Conservation (phyloP, 2,888 invertebrate species). For the Nomada lathburiana region DNA sequence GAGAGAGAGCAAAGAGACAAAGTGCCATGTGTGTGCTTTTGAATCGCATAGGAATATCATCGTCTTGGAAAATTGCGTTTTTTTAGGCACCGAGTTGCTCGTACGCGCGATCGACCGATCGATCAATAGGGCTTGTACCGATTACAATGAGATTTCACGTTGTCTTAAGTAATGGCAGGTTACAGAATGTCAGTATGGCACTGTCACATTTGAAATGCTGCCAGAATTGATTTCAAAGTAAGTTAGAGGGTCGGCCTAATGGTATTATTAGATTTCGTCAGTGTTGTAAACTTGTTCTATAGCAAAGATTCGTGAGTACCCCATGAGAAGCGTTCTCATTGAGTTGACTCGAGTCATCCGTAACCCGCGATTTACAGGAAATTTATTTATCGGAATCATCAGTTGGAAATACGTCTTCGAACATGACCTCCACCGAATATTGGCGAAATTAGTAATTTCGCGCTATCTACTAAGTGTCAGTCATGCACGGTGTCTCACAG, state of each 20-base stretch:
- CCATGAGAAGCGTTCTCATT: constrained; percentile 1
- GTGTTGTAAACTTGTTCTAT: constrained; percentile 41
- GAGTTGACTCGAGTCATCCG: neutral
- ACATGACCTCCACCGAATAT: neutral
- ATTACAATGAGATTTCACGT: constrained; percentile 38
- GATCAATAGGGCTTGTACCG: neutral
- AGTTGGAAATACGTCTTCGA: neutral
- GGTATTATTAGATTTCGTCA: constrained; percentile 71
- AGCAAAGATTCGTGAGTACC: constrained; percentile 26
- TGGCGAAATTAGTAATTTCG: constrained; percentile 1
- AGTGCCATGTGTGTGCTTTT: neutral
- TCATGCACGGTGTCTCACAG: constrained; percentile 11
- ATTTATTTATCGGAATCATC: neutral
- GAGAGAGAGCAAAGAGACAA: neutral
- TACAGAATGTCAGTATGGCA: constrained; percentile 52
- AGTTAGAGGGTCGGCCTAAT: constrained; percentile 70
- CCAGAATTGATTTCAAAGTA: constrained; percentile 70
- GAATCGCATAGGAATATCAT: neutral
- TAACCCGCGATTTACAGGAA: neutral
- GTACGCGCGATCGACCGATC: neutral
- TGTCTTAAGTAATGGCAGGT: constrained; percentile 40
- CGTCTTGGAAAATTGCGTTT: no score
- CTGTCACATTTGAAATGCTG: constrained; percentile 69
- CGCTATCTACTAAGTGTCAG: constrained; percentile 26
- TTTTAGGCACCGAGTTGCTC: no score